phyloP scores from a whole-genome alignment of 2,797 vertebrate species.

The Orientallactaga sibirica region DNA sequence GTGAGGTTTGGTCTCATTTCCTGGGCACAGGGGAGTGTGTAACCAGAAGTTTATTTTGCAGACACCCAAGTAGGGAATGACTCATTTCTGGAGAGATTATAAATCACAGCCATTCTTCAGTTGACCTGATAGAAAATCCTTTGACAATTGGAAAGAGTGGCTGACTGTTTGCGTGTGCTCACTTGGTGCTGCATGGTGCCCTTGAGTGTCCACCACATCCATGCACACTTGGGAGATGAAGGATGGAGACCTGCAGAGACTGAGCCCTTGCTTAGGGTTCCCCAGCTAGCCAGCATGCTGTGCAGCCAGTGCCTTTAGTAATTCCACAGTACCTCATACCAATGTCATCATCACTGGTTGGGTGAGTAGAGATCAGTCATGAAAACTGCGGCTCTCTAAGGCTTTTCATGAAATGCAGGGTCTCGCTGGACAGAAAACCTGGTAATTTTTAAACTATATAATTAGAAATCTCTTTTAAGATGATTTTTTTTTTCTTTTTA shows the following conservation, averaged over 20 bases:
- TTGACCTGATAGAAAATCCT: constrained; percentile 48
- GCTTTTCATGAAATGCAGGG: constrained; percentile 51
- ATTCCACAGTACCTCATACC: background rate
- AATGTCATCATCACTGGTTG: background rate
- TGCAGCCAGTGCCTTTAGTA: background rate
- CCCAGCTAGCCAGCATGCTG: background rate
- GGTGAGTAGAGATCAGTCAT: background rate
- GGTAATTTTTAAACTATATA: constrained; percentile 70
- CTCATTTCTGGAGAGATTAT: constrained; percentile 13
- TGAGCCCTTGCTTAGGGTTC: background rate
- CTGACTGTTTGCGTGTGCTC: background rate
- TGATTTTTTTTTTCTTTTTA: constrained; percentile 50
- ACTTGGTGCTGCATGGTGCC: background rate
- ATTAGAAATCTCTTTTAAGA: constrained; percentile 76
- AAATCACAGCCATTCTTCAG: constrained; percentile 52
- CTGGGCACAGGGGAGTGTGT: no score
- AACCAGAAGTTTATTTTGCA: constrained; percentile 33
- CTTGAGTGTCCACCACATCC: constrained; percentile 15
- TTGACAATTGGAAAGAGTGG: background rate
- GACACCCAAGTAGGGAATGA: constrained; percentile 12
- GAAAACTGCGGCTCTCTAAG: background rate
- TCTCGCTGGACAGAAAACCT: constrained; percentile 61
- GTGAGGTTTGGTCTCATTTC: no score
- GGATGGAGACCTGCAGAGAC: background rate
- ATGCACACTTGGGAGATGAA: constrained; percentile 7